These are phyloP conservation scores for Sialis fuliginosa DNA, from an alignment of 2,888 invertebrate genomes.

Conservation along the genomic window DNA sequence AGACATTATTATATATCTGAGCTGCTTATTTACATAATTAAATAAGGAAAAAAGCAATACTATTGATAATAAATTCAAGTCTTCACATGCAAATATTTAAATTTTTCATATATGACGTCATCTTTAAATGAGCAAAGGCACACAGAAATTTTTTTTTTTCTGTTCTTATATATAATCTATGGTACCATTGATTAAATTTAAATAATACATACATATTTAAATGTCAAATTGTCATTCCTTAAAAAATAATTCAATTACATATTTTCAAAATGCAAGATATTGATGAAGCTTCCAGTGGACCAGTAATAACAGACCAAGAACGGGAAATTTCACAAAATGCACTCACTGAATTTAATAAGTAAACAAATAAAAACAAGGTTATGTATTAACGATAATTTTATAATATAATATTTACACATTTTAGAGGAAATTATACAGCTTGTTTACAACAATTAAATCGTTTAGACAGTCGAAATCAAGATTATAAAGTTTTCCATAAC, in stretches of 20 bases:
- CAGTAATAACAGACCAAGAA: constrained; percentile 21
- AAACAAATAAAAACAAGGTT: constrained; percentile 4
- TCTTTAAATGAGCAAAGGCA: too few relatives aligned
- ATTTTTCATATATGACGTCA: too few relatives aligned
- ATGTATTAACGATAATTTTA: background rate
- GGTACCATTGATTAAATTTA: too few relatives aligned
- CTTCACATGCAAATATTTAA: too few relatives aligned
- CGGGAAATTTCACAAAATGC: constrained; percentile 22
- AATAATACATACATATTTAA: too few relatives aligned
- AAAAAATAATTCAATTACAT: background rate
- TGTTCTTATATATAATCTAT: too few relatives aligned
- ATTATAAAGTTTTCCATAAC: constrained; percentile 65
- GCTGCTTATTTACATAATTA: too few relatives aligned
- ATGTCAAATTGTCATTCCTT: background rate
- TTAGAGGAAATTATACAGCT: constrained; percentile 36
- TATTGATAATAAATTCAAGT: too few relatives aligned
- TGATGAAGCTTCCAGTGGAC: constrained; percentile 19
- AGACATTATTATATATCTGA: too few relatives aligned
- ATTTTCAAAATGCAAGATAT: constrained; percentile 16
- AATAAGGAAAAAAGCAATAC: too few relatives aligned
- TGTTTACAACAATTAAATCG: constrained; percentile 45
- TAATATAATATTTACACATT: constrained; percentile 9
- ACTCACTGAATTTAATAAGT: constrained; percentile 24
- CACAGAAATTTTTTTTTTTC: too few relatives aligned
- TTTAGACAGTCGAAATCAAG: constrained; percentile 42